Percentiles rank a stretch among this genome's conserved stretches.
Evolutionary conservation across 2,113 vertebrate genomes (phyloP).

Genomic region (Regulus satrapa): DNA sequence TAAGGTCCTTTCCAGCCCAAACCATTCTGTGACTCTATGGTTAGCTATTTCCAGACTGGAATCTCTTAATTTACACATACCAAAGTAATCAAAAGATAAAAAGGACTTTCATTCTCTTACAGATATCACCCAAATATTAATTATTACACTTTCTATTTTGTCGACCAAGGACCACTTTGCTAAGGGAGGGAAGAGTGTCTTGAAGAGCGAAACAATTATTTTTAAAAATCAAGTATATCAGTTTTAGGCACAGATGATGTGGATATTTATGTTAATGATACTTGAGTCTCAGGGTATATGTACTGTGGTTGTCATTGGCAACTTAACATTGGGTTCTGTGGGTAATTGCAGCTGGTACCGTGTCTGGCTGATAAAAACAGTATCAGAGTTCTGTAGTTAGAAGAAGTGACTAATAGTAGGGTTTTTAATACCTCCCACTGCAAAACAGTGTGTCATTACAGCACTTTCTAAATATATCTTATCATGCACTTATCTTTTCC

Average conservation of each 20-base stretch:
- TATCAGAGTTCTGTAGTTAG: background rate
- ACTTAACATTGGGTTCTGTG: background rate
- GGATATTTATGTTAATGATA: background rate
- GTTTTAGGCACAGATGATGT: background rate
- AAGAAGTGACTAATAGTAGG: background rate
- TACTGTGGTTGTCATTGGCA: background rate
- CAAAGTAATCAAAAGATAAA: background rate
- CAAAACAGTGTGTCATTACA: conserved; percentile 11
- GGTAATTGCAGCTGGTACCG: background rate
- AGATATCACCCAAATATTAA: background rate
- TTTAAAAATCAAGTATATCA: background rate
- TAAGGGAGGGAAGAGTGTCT: background rate
- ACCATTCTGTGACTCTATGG: background rate
- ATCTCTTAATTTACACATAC: background rate
- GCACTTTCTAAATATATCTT: conserved; percentile 27
- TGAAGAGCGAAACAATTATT: background rate
- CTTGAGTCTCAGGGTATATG: background rate
- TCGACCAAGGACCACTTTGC: background rate
- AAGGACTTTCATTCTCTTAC: background rate
- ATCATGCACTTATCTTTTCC: background rate
- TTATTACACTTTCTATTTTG: background rate
- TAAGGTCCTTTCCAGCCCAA: background rate
- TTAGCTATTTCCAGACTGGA: background rate
- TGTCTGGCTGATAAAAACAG: background rate
- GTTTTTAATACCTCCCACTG: conserved; percentile 1